phyloP scores from a whole-genome alignment of 1,140 invertebrate genomes.

The Hetaerina americana region DNA sequence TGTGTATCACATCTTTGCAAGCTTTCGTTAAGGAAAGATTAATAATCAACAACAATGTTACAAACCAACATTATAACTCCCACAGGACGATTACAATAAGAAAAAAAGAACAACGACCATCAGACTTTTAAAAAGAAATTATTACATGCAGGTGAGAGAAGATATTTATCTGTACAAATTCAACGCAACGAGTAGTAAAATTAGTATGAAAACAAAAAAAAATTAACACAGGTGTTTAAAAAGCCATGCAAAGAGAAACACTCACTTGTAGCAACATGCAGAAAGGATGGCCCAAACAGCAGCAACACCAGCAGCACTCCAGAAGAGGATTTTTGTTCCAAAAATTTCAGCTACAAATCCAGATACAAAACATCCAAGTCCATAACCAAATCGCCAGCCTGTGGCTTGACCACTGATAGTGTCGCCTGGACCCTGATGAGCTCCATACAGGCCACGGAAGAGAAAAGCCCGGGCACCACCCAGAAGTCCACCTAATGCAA shows the following conservation, averaged over 20 bases:
- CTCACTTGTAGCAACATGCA: constrained; percentile 2
- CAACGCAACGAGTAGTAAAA: no score
- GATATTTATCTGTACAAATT: no score
- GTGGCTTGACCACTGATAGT: neutral
- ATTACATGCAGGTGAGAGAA: no score
- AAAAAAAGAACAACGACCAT: no score
- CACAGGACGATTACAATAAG: no score
- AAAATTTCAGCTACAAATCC: neutral
- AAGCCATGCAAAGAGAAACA: neutral
- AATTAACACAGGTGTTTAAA: neutral
- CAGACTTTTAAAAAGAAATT: no score
- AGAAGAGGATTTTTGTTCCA: neutral
- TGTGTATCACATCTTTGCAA: no score
- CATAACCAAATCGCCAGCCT: constrained; percentile 5
- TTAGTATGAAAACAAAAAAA: no score
- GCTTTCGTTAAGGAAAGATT: no score
- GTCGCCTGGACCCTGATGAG: neutral
- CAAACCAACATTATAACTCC: no score
- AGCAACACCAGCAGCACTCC: constrained; percentile 2
- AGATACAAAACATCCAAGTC: neutral
- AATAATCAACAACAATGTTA: no score
- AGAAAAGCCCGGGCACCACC: neutral
- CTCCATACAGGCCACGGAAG: neutral
- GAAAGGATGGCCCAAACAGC: neutral
- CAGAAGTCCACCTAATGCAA: neutral